These are phyloP conservation scores for Macropus fuliginosus DNA, from an alignment of 2,797 vertebrate species.

Conservation along the genomic window DNA sequence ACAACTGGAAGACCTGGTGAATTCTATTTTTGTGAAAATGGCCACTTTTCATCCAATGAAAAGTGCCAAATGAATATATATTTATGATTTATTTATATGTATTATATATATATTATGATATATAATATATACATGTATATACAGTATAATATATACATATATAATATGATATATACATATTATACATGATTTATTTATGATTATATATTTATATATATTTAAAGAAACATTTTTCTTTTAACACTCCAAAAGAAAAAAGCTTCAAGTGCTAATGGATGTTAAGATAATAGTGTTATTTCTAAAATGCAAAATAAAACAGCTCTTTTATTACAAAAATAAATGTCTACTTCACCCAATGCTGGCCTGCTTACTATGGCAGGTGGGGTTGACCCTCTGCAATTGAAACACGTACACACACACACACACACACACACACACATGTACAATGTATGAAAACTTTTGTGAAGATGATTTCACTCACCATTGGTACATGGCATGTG, in stretches of 20 bases:
- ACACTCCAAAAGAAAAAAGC: conserved; percentile 47
- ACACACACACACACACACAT: no score
- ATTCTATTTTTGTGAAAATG: no score
- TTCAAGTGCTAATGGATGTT: background rate
- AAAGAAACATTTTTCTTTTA: conserved; percentile 25
- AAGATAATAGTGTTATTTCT: conserved; percentile 32
- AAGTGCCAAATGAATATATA: no score
- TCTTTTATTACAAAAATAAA: background rate
- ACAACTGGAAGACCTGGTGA: no score
- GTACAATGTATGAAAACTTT: background rate
- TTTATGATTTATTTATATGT: no score
- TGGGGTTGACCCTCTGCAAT: rapidly evolving
- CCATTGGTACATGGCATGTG: no score
- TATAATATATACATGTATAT: no score
- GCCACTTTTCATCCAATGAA: no score
- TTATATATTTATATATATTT: background rate
- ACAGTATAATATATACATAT: no score
- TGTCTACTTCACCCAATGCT: no score
- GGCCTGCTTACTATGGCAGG: background rate
- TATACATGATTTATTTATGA: background rate
- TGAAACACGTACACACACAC: background rate
- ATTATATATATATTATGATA: no score
- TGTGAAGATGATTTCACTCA: background rate
- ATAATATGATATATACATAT: no score
- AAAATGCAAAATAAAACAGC: background rate